Percentiles rank a stretch among this genome's conserved stretches.
These are phyloP conservation scores for Malacoctenus gilli DNA, from an alignment of 2,797 vertebrate species.

Conservation along the genomic window DNA sequence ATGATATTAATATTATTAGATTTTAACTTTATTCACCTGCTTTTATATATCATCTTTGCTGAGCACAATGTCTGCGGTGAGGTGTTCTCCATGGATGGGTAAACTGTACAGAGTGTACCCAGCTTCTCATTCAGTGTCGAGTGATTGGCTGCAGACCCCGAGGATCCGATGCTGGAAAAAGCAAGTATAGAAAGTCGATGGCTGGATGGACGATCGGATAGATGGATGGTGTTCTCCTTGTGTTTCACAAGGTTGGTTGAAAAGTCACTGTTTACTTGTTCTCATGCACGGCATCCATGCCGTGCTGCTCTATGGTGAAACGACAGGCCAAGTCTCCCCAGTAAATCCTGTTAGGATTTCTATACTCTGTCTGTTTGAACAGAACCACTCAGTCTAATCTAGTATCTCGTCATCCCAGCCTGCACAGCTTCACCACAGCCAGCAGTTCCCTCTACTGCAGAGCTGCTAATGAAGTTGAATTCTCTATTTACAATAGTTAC, in stretches of 20 bases:
- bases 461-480: too few species aligned
- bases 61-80: not conserved
- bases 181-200: too few species aligned
- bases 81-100: too few species aligned
- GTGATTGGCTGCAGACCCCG: too few species aligned
- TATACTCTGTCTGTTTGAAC: not conserved
- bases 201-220: too few species aligned
- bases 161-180: too few species aligned
- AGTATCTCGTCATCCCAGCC: not conserved
- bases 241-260: constrained; percentile 2
- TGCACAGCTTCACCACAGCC: not conserved
- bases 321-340: not conserved
- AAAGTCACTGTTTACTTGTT: not conserved
- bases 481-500: not conserved
- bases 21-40: too few species aligned
- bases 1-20: too few species aligned
- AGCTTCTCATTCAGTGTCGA: too few species aligned
- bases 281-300: not conserved
- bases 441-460: not conserved
- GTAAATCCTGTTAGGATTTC: constrained; percentile 2
- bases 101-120: too few species aligned
- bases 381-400: constrained; percentile 17
- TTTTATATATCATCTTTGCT: not conserved
- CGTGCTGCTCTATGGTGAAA: not conserved
- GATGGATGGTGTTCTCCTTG: not conserved